A percentile compares a stretch with the other conserved stretches of the same genome.
Evolutionary conservation across 2,797 vertebrate genomes (phyloP).

Genomic region (Parauchenoglanis ngamensis): DNA sequence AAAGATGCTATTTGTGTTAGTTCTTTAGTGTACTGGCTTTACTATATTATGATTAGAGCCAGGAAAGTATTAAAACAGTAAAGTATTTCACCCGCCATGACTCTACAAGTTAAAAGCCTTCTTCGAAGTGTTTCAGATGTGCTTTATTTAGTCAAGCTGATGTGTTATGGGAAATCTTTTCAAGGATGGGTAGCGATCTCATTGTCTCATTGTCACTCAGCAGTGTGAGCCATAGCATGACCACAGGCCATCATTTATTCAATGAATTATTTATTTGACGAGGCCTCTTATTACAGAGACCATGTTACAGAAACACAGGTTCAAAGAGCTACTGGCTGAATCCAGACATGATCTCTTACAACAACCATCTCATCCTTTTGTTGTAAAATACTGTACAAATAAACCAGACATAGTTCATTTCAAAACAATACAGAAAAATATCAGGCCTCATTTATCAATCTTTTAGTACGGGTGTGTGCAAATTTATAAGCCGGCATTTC

Average conservation of each 20-base stretch:
- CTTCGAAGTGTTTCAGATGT: neutral
- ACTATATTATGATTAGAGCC: neutral
- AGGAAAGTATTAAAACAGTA: neutral
- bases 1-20: neutral
- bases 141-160: neutral
- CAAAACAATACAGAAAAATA: neutral
- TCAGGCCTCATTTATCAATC: neutral
- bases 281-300: slow-evolving; percentile 52
- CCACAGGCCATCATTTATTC: slow-evolving; percentile 60
- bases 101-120: neutral
- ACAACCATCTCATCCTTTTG: neutral
- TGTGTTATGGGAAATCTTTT: slow-evolving; percentile 8
- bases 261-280: slow-evolving; percentile 61
- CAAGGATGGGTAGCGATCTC: neutral
- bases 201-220: slow-evolving; percentile 14
- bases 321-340: slow-evolving; percentile 23
- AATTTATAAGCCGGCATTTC: neutral
- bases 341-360: slow-evolving; percentile 5
- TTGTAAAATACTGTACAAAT: neutral
- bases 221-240: slow-evolving; percentile 14
- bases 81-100: neutral
- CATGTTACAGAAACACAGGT: slow-evolving; percentile 33
- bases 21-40: neutral
- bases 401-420: neutral
- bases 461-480: neutral